These are phyloP conservation scores for Drosophila infuscata DNA, from an alignment of 2,888 invertebrate genomes.

Conservation along the genomic window DNA sequence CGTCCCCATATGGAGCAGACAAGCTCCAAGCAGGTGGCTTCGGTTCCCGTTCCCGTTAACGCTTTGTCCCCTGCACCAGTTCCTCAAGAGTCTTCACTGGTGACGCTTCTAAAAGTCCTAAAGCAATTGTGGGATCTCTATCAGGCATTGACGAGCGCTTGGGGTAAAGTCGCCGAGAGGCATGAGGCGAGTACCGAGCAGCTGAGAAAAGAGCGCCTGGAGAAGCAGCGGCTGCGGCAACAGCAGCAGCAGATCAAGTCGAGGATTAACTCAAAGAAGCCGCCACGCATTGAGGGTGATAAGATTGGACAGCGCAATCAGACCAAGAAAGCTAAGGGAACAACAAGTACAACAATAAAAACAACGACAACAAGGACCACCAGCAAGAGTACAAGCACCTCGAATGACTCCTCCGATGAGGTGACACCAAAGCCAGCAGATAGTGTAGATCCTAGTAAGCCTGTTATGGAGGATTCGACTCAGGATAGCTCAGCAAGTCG, in stretches of 20 bases:
- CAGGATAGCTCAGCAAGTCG: constrained; percentile 34
- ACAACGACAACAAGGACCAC: constrained; percentile 38
- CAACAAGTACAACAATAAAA: constrained; percentile 44
- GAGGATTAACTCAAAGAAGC: constrained; percentile 78
- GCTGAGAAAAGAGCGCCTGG: constrained; percentile 60
- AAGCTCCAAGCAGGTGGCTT: constrained; percentile 45
- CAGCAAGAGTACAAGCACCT: constrained; percentile 17
- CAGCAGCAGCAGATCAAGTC: constrained; percentile 67
- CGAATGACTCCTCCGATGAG: constrained; percentile 29
- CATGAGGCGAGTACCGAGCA: constrained; percentile 61
- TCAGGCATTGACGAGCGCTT: constrained; percentile 78
- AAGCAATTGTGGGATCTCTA: constrained; percentile 83
- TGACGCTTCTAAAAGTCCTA: constrained; percentile 72
- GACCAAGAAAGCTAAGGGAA: constrained; percentile 46
- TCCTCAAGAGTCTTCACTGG: constrained; percentile 56
- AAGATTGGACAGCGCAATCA: constrained; percentile 45
- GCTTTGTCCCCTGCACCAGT: constrained; percentile 23
- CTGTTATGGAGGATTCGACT: constrained; percentile 36
- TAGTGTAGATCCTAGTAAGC: constrained; percentile 38
- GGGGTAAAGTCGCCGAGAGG: constrained; percentile 76
- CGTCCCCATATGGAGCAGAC: constrained; percentile 37
- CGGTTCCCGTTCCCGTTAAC: constrained; percentile 10
- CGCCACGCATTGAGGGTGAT: constrained; percentile 61
- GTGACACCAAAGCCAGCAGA: constrained; percentile 20
- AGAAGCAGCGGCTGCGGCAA: constrained; percentile 63